Base-by-base conservation (phyloP, 2,113 vertebrate species). In the Ageneiosus marmoratus region DNA sequence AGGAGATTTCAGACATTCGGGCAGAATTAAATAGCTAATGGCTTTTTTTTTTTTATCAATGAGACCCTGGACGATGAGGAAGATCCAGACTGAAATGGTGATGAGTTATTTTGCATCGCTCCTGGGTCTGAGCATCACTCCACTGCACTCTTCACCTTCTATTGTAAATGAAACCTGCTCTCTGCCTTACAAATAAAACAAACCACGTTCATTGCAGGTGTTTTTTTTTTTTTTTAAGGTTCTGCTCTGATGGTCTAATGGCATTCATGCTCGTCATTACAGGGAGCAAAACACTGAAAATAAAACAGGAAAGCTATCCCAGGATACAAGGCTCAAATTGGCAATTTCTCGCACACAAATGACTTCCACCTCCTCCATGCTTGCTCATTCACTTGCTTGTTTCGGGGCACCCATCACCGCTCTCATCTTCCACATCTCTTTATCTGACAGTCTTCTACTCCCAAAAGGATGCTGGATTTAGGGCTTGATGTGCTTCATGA, bases 271-370 rank as follows among this genome's bases (percentile, higher is more conserved):
- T 82, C 29, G 7, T 74, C 51, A 62, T 74, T 50, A 50, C 69
- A 74, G 41, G 18, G 13, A 62, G 41, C 15, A 22, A 75, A 73
- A 76, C 4, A 13, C 53, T 60, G 76, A 78, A 78, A 78, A 78
- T 78, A 60, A 60, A 58, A 78, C 76, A 46, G 76, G 76, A 78
- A 78, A 44, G 37, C 55, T 46, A 58, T 78, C 76, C 55, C 55
- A 22, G 80, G 67, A 53, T 24, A 29, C 51, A 7, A 48, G 50
- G 18, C 76, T 77, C 50, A 85, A 83, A 88, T 86, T 83, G 83
- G 11, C 83, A 84, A 86, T 86, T 80, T 86, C 80, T 88, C 29
- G 13, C 84, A 86, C 86, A 90, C 88, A 91, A 89, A 92, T 93
- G 41, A 88, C 89, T 87, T 81, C 81, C 79, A 41, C 44, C 82